Percentiles rank a stretch among this genome's conserved stretches.
phyloP scores from a whole-genome alignment of 92 coral and sea anemone species.

The Zoanthus gigantus region DNA sequence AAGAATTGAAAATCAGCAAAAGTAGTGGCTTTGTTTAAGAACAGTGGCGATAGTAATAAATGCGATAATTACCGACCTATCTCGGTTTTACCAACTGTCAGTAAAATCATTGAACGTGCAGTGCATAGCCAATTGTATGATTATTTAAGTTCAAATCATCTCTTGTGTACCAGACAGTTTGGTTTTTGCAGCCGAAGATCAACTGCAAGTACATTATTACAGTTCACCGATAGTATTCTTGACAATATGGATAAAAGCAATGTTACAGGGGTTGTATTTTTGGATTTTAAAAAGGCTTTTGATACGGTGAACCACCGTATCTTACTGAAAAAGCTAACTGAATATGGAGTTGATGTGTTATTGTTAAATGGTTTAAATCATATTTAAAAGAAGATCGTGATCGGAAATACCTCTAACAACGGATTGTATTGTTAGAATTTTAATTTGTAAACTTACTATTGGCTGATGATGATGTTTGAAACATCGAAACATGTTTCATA shows the following conservation, averaged over 20 bases:
- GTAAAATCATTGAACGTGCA: conserved; percentile 7
- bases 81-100: conserved; percentile 2
- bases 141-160: conserved; percentile 5
- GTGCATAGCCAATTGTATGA: background rate
- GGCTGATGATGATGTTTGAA: too few species aligned
- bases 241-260: background rate
- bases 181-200: background rate
- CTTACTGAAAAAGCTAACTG: too few species aligned
- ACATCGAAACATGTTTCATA: too few species aligned
- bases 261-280: background rate
- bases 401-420: too few species aligned
- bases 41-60: conserved; percentile 1
- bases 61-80: background rate
- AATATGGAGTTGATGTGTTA: too few species aligned
- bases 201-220: conserved; percentile 6
- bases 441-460: too few species aligned
- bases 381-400: too few species aligned
- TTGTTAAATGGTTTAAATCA: too few species aligned
- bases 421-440: too few species aligned
- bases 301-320: too few species aligned
- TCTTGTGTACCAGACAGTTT: conserved; percentile 8
- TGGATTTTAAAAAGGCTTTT: background rate
- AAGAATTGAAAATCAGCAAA: conserved; percentile 1
- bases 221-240: background rate
- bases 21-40: background rate